Evolutionary conservation across 1,140 invertebrate genomes (phyloP).

Genomic region (Nebria ingens): DNA sequence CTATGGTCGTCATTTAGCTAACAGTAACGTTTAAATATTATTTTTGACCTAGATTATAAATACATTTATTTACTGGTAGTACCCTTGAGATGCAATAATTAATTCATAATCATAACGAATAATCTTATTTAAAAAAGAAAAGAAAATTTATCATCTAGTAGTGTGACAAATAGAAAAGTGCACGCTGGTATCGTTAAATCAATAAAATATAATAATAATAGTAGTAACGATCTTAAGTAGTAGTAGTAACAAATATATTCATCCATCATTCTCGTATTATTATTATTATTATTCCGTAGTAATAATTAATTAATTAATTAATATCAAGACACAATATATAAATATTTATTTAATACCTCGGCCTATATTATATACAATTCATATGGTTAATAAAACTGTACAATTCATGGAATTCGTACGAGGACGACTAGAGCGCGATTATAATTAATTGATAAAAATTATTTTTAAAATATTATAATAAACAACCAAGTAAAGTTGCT

Average conservation of each 20-base stretch:
- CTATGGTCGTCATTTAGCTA: background rate
- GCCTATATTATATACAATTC: slow-evolving; percentile 4
- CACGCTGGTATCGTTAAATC: background rate
- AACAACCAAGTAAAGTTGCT: background rate
- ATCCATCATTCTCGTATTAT: too few relatives aligned
- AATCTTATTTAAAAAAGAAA: too few relatives aligned
- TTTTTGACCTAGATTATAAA: slow-evolving; percentile 11
- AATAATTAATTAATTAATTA: too few relatives aligned
- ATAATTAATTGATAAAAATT: too few relatives aligned
- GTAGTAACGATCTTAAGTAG: too few relatives aligned
- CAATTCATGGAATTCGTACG: background rate
- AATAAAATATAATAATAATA: too few relatives aligned
- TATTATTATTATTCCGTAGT: too few relatives aligned
- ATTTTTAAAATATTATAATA: background rate
- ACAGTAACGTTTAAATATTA: background rate
- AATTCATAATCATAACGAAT: slow-evolving; percentile 10
- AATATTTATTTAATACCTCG: background rate
- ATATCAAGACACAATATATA: too few relatives aligned
- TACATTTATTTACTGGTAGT: slow-evolving; percentile 10
- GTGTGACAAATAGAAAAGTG: background rate
- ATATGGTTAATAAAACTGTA: background rate
- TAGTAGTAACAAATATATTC: too few relatives aligned
- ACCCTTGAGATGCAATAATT: slow-evolving; percentile 10
- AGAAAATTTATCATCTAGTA: slow-evolving; percentile 5
- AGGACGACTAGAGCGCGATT: background rate